Evolutionary conservation across 2,113 vertebrate genomes (phyloP).

Genomic region (Pampusana beccarii): DNA sequence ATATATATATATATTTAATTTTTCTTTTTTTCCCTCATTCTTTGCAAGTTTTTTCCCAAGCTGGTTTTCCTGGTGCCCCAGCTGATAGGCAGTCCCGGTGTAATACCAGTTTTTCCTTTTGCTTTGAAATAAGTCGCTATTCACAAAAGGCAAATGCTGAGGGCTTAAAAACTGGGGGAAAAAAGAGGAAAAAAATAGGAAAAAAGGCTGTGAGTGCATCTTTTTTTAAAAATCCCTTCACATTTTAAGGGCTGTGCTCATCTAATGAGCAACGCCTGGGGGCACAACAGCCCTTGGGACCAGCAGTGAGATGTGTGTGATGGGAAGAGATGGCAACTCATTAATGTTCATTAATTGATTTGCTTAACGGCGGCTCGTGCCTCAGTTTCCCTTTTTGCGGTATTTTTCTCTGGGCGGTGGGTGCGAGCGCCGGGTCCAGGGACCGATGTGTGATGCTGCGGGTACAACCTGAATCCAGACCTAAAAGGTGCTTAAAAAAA

Average conservation of each 20-base stretch:
- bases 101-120: not conserved
- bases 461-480: not conserved
- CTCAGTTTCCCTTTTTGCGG: conserved; percentile 2
- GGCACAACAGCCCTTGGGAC: not conserved
- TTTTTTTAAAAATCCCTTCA: not conserved
- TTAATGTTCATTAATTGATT: not conserved
- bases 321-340: not conserved
- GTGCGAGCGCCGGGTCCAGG: no score
- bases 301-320: fast-evolving
- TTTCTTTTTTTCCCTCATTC: no score
- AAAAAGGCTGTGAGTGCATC: not conserved
- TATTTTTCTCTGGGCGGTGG: no score
- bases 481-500: conserved; percentile 3
- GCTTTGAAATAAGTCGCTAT: not conserved
- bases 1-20: fast-evolving
- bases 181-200: fast-evolving
- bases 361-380: fast-evolving
- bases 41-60: no score
- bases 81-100: not conserved
- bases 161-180: not conserved
- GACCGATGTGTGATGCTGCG: no score
- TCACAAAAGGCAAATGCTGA: not conserved
- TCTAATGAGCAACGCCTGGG: not conserved
- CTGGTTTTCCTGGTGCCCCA: not conserved
- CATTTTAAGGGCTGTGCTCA: not conserved